Evolutionary conservation across 2,113 vertebrate genomes (phyloP), one percentile per base, ranked within the genome.

Genomic region (Mola mola): DNA sequence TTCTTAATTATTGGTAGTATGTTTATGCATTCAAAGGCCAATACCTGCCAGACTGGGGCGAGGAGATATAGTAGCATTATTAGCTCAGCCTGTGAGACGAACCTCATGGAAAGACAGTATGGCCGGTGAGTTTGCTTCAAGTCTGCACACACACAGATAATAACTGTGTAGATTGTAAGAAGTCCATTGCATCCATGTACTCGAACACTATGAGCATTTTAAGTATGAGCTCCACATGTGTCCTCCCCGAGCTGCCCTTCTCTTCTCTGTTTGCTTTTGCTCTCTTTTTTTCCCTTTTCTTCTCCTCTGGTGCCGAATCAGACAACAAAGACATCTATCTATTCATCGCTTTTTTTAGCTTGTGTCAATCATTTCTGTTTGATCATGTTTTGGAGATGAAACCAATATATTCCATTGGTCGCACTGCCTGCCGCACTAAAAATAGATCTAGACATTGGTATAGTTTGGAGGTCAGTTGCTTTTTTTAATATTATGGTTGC

Each of bases 231-330:
- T n/a, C n/a, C n/a, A n/a, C n/a, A n/a, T n/a, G n/a, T n/a, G n/a
- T n/a, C n/a, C n/a, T n/a, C n/a, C n/a, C n/a, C n/a, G 16, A 31
- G 52, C 42, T 64, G 48, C n/a, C 31, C 37, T 33, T 68, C 48
- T 61, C 49, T 58, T 42, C 40, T 29, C 62, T 44, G 44, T 15
- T 20, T 55, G 36, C 46, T 38, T 66, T 61, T 65, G 40, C 31
- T 71, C 28, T 13, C 13, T 53, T 5, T 37, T n/a, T 5, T 41
- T 6, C 0, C 12, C 31, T 42, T 46, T 8, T 21, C 24, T 8
- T 16, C 31, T 55, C 53, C 6, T 57, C 6, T 53, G 2, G 17
- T 37, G 40, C 34, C 25, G 9, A 28, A 43, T 29, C 21, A 40
- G 16, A 33, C 26, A 19, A 5, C 2, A 9, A 36, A 12, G 25